Base-by-base conservation (phyloP, 2,113 vertebrate species). In the Numenius arquata region DNA sequence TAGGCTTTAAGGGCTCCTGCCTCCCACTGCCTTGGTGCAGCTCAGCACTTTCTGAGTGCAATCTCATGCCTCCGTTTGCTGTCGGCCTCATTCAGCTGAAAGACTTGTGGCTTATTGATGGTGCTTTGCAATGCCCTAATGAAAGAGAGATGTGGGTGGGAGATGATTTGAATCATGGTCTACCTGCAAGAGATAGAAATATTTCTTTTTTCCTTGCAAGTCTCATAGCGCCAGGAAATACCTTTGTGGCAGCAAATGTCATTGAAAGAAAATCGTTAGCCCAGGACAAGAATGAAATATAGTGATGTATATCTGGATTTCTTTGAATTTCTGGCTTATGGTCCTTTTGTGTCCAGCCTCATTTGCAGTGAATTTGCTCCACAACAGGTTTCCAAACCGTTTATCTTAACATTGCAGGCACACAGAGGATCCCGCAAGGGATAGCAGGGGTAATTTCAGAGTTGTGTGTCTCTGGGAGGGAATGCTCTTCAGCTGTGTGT, bases 361-460 rank as follows among this genome's bases (percentile, higher is more conserved):
- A 80, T 90, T 93, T 83, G 61, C 88, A 36, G 77, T n/a, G 73
- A 58, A 72, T 82, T 74, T 83, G 38, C 66, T 91, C 38, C 85
- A n/a, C n/a, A 55, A 21, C 41, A n/a, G 90, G 63, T 75, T 96
- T 82, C 63, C 56, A 75, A 85, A 83, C 61, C 18, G 0, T 95
- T 96, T 91, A 77, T 97, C 90, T 96, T 12, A 50, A n/a, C 73
- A 2, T 30, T 92, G 67, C 89, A 90, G 93, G 67, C 36, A 1
- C 75, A 43, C 56, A 83, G 71, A 26, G 62, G 80, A 92, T 92
- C 65, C 75, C 47, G 3, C 27, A 12, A 13, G 67, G 21, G 17
- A 85, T 34, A 65, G 77, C 80, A 74, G 68, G 71, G 83, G 85
- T 81, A 71, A 92, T 93, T 90, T 93, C 94, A 66, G 78, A 29